Conservation (phyloP, 2,888 invertebrate genomes). For the Strigamia maritima region DNA sequence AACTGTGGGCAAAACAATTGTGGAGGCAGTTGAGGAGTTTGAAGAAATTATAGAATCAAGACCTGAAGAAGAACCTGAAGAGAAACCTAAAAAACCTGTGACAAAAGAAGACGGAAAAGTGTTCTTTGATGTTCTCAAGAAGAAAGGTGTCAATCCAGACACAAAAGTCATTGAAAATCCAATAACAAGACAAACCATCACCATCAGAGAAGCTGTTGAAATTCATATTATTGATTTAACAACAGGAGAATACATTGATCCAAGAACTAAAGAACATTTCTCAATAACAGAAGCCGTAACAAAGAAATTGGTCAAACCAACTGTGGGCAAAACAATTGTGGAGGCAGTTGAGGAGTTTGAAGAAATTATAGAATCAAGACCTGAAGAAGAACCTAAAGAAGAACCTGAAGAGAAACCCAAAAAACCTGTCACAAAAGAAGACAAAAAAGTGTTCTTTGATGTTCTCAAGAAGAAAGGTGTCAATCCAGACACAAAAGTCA, state of each 20-base stretch:
- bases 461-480: conserved; percentile 25
- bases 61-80: not conserved
- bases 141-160: conserved; percentile 1
- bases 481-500: conserved; percentile 52
- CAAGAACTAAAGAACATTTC: not conserved
- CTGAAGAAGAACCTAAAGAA: not conserved
- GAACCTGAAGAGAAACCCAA: too few relatives aligned
- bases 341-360: not conserved
- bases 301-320: conserved; percentile 72
- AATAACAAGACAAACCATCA: conserved; percentile 72
- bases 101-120: not conserved
- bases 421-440: conserved; percentile 59
- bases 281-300: conserved; percentile 71
- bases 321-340: not conserved
- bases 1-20: conserved; percentile 48
- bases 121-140: too few relatives aligned
- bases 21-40: not conserved
- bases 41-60: conserved; percentile 60
- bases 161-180: conserved; percentile 70
- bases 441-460: conserved; percentile 12
- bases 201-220: conserved; percentile 77
- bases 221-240: conserved; percentile 76
- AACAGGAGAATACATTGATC: conserved; percentile 56
- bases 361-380: conserved; percentile 53
- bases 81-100: not conserved